Evolutionary conservation across 1,140 invertebrate species (phyloP).

Genomic region (Trissolcus basalis): DNA sequence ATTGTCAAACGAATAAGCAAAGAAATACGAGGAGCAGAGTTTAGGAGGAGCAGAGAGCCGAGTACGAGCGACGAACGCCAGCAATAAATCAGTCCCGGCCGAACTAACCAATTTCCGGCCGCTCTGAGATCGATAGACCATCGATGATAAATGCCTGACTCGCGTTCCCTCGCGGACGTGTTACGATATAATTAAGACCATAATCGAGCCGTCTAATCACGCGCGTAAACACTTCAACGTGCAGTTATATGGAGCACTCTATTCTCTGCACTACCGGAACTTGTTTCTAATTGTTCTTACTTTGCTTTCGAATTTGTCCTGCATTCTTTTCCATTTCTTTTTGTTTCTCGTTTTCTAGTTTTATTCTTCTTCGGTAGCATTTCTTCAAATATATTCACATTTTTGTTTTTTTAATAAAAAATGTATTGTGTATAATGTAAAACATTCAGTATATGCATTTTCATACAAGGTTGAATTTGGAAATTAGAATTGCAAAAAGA

Average conservation of each 20-base stretch:
- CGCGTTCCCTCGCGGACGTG: slow-evolving; percentile 41
- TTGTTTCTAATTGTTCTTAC: slow-evolving; percentile 25
- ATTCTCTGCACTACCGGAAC: slow-evolving; percentile 18
- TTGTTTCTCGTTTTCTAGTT: too few relatives aligned
- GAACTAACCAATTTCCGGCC: slow-evolving; percentile 45
- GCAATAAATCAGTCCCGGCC: slow-evolving; percentile 43
- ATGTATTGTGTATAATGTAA: too few relatives aligned
- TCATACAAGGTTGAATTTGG: too few relatives aligned
- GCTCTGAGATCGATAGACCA: slow-evolving; percentile 31
- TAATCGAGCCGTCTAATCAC: slow-evolving; percentile 46
- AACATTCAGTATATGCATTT: too few relatives aligned
- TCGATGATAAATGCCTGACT: slow-evolving; percentile 29
- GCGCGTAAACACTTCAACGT: slow-evolving; percentile 44
- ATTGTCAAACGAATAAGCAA: slow-evolving; percentile 34
- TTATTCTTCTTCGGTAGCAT: too few relatives aligned
- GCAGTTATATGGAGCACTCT: slow-evolving; percentile 22
- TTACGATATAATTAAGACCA: slow-evolving; percentile 56
- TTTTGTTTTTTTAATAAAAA: too few relatives aligned
- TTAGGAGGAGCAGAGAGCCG: slow-evolving; percentile 19
- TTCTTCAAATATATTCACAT: too few relatives aligned
- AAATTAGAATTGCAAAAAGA: too few relatives aligned
- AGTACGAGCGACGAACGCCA: slow-evolving; percentile 9
- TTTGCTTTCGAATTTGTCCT: too few relatives aligned
- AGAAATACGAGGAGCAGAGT: slow-evolving; percentile 33
- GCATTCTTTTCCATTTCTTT: too few relatives aligned